Conservation (phyloP, 2,113 vertebrate genomes). For the Chauna torquata region DNA sequence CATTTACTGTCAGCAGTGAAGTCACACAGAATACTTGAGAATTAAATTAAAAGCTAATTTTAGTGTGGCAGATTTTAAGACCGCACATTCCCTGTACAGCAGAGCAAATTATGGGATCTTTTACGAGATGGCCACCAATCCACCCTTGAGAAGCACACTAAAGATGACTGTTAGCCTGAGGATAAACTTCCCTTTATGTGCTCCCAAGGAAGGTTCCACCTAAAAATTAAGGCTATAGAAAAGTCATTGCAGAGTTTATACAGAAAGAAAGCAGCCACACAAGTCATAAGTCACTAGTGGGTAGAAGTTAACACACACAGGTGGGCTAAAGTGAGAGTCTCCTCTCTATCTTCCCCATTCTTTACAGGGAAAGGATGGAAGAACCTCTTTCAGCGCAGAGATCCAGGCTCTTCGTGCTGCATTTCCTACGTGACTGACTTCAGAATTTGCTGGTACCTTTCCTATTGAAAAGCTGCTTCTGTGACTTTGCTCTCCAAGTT, state of each 20-base stretch:
- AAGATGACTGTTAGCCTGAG: not conserved
- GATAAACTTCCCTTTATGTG: not conserved
- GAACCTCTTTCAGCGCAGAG: not conserved
- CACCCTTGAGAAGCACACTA: not conserved
- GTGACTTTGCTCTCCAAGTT: not conserved
- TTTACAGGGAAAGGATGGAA: not conserved
- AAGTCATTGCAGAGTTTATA: not conserved
- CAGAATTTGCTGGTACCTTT: not conserved
- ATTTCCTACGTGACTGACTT: not conserved
- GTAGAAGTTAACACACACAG: not conserved
- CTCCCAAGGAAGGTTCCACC: not conserved
- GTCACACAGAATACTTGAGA: not conserved
- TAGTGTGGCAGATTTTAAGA: not conserved
- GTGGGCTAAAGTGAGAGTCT: not conserved
- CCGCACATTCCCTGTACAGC: not conserved
- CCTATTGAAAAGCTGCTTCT: not conserved
- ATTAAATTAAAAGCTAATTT: slow-evolving; percentile 46
- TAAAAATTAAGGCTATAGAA: not conserved
- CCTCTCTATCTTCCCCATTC: not conserved
- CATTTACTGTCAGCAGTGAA: not conserved
- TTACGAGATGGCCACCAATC: not conserved
- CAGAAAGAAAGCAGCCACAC: not conserved
- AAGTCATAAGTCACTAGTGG: not conserved
- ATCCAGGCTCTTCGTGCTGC: not conserved
- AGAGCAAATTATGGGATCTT: not conserved